Evolutionary conservation across 2,888 invertebrate genomes (phyloP).

Genomic region (Drosophila putrida): DNA sequence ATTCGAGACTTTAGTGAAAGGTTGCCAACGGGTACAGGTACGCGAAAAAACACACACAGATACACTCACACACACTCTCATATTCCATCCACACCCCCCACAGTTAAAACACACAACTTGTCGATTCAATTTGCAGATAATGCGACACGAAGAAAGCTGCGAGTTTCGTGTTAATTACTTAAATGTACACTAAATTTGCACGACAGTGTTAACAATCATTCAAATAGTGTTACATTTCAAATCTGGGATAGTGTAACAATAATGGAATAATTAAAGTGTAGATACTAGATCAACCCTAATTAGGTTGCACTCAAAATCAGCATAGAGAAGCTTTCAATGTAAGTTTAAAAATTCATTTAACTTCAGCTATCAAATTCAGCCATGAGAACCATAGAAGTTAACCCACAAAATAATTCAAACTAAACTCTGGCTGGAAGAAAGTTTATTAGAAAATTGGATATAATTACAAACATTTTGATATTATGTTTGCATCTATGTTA

Average conservation of each 20-base stretch:
- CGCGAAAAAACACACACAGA: conserved; percentile 8
- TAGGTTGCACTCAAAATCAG: neutral
- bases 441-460: too few species aligned
- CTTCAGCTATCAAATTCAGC: too few species aligned
- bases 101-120: conserved; percentile 25
- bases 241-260: conserved; percentile 6
- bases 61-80: conserved; percentile 10
- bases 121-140: conserved; percentile 58
- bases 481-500: too few species aligned
- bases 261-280: conserved; percentile 8
- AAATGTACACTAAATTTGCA: conserved; percentile 42
- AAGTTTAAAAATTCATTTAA: neutral
- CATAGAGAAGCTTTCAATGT: neutral
- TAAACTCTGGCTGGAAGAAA: too few species aligned
- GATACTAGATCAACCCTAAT: conserved; percentile 4
- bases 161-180: conserved; percentile 47
- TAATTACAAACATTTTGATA: too few species aligned
- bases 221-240: neutral
- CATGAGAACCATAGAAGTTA: too few species aligned
- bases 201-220: conserved; percentile 34
- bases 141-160: conserved; percentile 49
- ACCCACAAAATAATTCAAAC: too few species aligned
- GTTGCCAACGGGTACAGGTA: conserved; percentile 39
- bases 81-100: conserved; percentile 3
- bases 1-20: conserved; percentile 58